Percentiles rank a stretch among this genome's conserved stretches.
Evolutionary conservation across 2,113 vertebrate genomes (phyloP).

Genomic region (Paramormyrops kingsleyae): DNA sequence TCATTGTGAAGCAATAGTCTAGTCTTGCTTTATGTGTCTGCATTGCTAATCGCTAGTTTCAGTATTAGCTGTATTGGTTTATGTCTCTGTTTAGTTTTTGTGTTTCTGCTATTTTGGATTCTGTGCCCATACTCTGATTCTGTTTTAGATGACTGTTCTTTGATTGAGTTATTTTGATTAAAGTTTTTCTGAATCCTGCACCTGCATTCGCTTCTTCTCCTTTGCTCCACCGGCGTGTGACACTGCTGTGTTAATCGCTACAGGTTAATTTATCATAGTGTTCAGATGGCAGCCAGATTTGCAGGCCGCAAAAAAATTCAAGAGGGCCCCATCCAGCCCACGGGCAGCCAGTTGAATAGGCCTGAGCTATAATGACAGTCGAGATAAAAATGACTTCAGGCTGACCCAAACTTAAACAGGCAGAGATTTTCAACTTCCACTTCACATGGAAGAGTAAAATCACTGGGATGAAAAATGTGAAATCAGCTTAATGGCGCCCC

Average conservation of each 20-base stretch:
- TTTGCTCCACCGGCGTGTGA: too few relatives aligned
- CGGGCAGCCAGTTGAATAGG: too few relatives aligned
- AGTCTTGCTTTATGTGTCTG: neutral
- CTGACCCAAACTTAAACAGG: too few relatives aligned
- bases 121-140: neutral
- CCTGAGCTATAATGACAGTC: neutral
- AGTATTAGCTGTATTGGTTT: neutral
- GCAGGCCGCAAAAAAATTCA: neutral
- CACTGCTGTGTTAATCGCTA: too few relatives aligned
- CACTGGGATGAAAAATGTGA: neutral
- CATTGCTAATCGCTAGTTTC: neutral
- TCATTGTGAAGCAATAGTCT: neutral
- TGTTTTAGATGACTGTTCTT: neutral
- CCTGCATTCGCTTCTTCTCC: too few relatives aligned
- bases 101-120: neutral
- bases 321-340: too few relatives aligned
- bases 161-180: neutral
- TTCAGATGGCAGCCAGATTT: too few relatives aligned
- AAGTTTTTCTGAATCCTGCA: neutral
- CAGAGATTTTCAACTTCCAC: neutral
- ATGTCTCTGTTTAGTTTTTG: neutral
- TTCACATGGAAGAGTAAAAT: neutral
- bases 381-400: neutral
- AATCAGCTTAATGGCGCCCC: neutral
- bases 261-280: too few relatives aligned